A percentile compares a stretch with the other conserved stretches of the same genome.
phyloP scores from a whole-genome alignment of 1,140 invertebrate species.

The Periplaneta americana region DNA sequence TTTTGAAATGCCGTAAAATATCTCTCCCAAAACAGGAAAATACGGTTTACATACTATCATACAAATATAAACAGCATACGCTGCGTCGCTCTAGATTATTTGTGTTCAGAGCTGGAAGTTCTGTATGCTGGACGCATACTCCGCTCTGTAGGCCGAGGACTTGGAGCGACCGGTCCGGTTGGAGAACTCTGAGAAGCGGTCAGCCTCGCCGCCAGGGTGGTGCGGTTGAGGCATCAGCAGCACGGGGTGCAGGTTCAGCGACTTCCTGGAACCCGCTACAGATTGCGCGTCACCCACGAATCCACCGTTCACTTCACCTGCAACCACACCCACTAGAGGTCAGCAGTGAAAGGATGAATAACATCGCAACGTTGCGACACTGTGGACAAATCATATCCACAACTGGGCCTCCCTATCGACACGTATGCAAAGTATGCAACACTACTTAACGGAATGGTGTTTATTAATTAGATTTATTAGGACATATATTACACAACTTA shows the following conservation, averaged over 20 bases:
- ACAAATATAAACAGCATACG: too few relatives aligned
- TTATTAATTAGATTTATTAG: too few relatives aligned
- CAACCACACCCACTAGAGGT: slow-evolving; percentile 29
- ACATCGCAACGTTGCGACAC: neutral
- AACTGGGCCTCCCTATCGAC: neutral
- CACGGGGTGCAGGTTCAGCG: slow-evolving; percentile 79
- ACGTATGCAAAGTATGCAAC: too few relatives aligned
- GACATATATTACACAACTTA: too few relatives aligned
- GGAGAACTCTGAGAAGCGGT: slow-evolving; percentile 67
- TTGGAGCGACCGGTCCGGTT: slow-evolving; percentile 53
- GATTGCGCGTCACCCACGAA: slow-evolving; percentile 77
- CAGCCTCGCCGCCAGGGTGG: slow-evolving; percentile 39
- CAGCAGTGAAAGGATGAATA: neutral
- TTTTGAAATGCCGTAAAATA: too few relatives aligned
- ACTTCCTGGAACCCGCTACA: slow-evolving; percentile 76
- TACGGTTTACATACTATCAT: too few relatives aligned
- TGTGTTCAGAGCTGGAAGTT: slow-evolving; percentile 52
- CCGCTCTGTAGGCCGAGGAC: slow-evolving; percentile 38
- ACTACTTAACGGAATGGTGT: too few relatives aligned
- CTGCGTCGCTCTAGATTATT: too few relatives aligned
- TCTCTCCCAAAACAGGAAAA: too few relatives aligned
- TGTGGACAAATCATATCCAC: neutral
- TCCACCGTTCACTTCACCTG: slow-evolving; percentile 82
- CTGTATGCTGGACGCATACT: slow-evolving; percentile 53
- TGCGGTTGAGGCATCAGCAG: slow-evolving; percentile 65